Percentiles rank a stretch among this genome's conserved stretches.
phyloP scores from a whole-genome alignment of 1,140 invertebrate genomes.

The Scaptomyza montana region DNA sequence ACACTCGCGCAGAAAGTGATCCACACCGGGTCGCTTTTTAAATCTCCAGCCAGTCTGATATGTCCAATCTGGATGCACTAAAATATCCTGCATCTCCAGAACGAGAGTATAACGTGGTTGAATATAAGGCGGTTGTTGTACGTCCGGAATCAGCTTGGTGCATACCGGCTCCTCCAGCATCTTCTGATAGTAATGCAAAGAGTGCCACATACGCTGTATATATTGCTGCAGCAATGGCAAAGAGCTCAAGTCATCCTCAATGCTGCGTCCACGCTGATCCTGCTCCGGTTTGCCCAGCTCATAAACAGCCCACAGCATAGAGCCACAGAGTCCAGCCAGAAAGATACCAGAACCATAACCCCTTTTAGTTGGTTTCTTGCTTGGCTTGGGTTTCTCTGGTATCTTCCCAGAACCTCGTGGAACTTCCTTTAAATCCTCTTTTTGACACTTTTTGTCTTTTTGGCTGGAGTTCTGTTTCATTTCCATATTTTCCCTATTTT shows the following conservation, averaged over 20 bases:
- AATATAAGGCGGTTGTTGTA: slow-evolving; percentile 94
- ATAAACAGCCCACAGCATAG: slow-evolving; percentile 85
- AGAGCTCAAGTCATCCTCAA: slow-evolving; percentile 92
- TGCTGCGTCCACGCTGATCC: slow-evolving; percentile 89
- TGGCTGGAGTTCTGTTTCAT: not conserved
- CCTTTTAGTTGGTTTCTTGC: not conserved
- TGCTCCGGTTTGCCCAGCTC: slow-evolving; percentile 89
- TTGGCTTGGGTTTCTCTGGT: not conserved
- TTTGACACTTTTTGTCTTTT: not conserved
- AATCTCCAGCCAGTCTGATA: slow-evolving; percentile 91
- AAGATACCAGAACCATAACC: slow-evolving; percentile 69
- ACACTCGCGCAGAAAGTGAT: slow-evolving; percentile 96
- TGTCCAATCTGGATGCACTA: slow-evolving; percentile 99
- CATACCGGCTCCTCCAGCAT: slow-evolving; percentile 96
- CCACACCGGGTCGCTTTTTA: slow-evolving; percentile 98
- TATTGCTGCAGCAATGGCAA: slow-evolving; percentile 89
- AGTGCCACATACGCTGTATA: slow-evolving; percentile 89
- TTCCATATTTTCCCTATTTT: not conserved
- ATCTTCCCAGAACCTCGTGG: not conserved
- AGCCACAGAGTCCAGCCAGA: slow-evolving; percentile 83
- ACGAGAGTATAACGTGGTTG: slow-evolving; percentile 99
- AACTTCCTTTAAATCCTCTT: not conserved
- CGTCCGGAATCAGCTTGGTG: slow-evolving; percentile 96
- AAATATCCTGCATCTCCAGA: slow-evolving; percentile 96
- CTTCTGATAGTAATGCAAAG: slow-evolving; percentile 92